A percentile compares a stretch with the other conserved stretches of the same genome.
These are phyloP conservation scores for Carollia perspicillata DNA, from an alignment of 2,113 vertebrate species.

Conservation along the genomic window DNA sequence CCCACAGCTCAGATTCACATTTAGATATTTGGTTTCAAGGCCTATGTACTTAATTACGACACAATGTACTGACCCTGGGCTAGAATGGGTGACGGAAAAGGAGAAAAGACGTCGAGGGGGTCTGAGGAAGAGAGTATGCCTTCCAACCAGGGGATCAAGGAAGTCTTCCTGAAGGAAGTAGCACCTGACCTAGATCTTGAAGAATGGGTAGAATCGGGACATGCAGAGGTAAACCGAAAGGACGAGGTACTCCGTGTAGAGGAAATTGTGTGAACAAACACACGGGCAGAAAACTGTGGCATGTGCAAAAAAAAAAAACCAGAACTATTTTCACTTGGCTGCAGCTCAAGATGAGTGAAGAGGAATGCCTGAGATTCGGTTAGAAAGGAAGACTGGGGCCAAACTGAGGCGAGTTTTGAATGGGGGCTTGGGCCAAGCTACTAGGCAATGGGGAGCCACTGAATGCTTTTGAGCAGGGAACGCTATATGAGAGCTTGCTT, in stretches of 20 bases:
- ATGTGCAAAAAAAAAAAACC: neutral
- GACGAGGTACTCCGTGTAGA: neutral
- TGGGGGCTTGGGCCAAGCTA: neutral
- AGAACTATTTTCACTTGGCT: neutral
- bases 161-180: neutral
- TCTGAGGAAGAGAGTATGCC: neutral
- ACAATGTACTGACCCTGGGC: neutral
- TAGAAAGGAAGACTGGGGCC: neutral
- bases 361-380: neutral
- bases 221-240: neutral
- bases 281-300: neutral
- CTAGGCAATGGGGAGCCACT: slow-evolving; percentile 22
- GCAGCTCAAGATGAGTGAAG: neutral
- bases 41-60: neutral
- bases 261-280: neutral
- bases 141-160: neutral
- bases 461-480: neutral
- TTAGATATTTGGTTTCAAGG: neutral
- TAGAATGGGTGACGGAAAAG: neutral
- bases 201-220: neutral
- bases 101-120: neutral
- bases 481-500: neutral
- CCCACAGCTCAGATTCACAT: neutral
- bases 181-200: neutral
- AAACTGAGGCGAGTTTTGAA: neutral